Base-by-base conservation (phyloP, 2,888 invertebrate species). In the Doris montereyensis region DNA sequence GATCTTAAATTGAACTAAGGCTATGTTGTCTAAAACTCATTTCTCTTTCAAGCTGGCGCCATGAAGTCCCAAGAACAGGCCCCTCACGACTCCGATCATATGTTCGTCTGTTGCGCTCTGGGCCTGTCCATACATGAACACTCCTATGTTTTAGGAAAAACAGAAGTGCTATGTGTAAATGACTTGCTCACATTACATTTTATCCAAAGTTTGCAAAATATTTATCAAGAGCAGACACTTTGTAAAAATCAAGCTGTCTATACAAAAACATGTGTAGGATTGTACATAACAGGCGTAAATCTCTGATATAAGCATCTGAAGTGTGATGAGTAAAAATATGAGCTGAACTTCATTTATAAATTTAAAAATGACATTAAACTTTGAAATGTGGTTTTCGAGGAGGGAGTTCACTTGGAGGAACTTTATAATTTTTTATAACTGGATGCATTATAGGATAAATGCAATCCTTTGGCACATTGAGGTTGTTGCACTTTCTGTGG, bases 331-430 rank as follows among this genome's bases (percentile, higher is more conserved):
- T n/a, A n/a, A n/a, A n/a, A n/a, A n/a, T n/a, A n/a, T n/a, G n/a
- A n/a, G n/a, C n/a, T n/a, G n/a, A n/a, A n/a, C n/a, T n/a, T n/a
- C n/a, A n/a, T n/a, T n/a, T n/a, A n/a, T n/a, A n/a, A n/a, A n/a
- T n/a, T n/a, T n/a, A n/a, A n/a, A n/a, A n/a, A n/a, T n/a, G n/a
- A n/a, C n/a, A 10, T 76, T 83, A 88, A 71, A 88, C 87, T 87
- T 87, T 87, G 76, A 85, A 86, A 82, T 87, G 87, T 83, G 86
- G 86, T 86, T 88, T 88, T 85, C 86, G 84, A 83, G 85, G 86
- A 84, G 86, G 87, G 28, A 86, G 84, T 71, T 85, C 81, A 71
- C 82, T 72, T n/a, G 60, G 76, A 21, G 85, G 83, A 67, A 84
- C 76, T 80, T 62, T 79, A 73, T 76, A 82, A 82, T 85, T 83